A percentile compares a stretch with the other conserved stretches of the same genome.
Evolutionary conservation across 2,888 invertebrate species (phyloP).

Genomic region (Stenurella melanura): DNA sequence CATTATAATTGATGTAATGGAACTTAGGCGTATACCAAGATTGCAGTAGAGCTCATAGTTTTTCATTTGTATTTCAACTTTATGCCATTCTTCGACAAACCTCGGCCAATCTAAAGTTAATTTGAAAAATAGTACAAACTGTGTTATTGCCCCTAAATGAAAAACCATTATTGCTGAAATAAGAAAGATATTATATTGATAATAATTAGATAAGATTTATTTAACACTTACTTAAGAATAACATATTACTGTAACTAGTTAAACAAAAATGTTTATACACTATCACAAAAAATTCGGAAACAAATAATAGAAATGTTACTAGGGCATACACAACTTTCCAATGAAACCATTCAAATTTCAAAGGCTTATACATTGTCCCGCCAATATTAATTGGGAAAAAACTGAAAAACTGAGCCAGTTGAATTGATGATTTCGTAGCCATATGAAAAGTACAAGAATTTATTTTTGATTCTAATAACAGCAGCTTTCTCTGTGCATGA

Average conservation of each 20-base stretch:
- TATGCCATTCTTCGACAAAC: conserved; percentile 54
- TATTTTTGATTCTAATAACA: conserved; percentile 23
- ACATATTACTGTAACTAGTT: not conserved
- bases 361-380: not conserved
- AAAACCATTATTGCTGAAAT: conserved; percentile 42
- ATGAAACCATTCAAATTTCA: conserved; percentile 45
- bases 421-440: conserved; percentile 44
- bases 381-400: conserved; percentile 47
- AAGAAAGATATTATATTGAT: not conserved
- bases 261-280: conserved; percentile 18
- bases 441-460: conserved; percentile 39
- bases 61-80: conserved; percentile 51
- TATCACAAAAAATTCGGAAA: conserved; percentile 41
- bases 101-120: conserved; percentile 50
- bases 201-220: not conserved
- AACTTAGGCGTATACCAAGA: conserved; percentile 23
- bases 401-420: conserved; percentile 49
- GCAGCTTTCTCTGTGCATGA: not conserved
- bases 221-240: not conserved
- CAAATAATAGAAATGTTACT: conserved; percentile 43
- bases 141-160: conserved; percentile 42
- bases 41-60: conserved; percentile 49
- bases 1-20: conserved; percentile 32
- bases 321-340: conserved; percentile 49
- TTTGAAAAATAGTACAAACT: conserved; percentile 45